A percentile compares a stretch with the other conserved stretches of the same genome.
Conservation (phyloP, 2,888 invertebrate genomes). For the Hypena proboscidalis region DNA sequence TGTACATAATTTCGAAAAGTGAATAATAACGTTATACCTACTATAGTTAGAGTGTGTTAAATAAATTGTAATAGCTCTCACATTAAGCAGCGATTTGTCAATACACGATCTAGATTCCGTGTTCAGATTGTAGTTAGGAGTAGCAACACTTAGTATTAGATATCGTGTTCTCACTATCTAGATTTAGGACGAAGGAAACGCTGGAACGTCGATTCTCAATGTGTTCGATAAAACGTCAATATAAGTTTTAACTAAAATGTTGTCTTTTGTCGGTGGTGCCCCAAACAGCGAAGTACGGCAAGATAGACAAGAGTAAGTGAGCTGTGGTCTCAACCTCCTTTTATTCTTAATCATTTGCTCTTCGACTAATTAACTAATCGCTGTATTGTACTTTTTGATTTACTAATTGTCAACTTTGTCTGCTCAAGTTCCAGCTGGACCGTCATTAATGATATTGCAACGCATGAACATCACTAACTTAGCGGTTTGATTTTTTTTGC, state of each 20-base stretch:
- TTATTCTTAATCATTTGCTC: conserved; percentile 76
- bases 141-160: conserved; percentile 33
- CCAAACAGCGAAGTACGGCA: conserved; percentile 83
- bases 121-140: conserved; percentile 30
- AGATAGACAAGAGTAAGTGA: conserved; percentile 82
- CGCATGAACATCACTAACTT: conserved; percentile 74
- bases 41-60: too few relatives aligned
- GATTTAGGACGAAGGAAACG: conserved; percentile 36
- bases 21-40: too few relatives aligned
- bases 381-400: conserved; percentile 69
- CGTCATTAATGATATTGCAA: conserved; percentile 59
- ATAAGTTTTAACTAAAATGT: conserved; percentile 73
- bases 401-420: conserved; percentile 69
- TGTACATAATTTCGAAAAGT: conserved; percentile 2
- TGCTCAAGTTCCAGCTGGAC: conserved; percentile 68
- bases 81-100: conserved; percentile 26
- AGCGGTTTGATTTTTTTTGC: conserved; percentile 56
- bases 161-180: conserved; percentile 31
- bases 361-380: conserved; percentile 81
- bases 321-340: conserved; percentile 83
- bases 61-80: conserved; percentile 23
- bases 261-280: conserved; percentile 85
- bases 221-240: conserved; percentile 38
- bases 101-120: conserved; percentile 32
- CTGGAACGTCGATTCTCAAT: conserved; percentile 41